These are phyloP conservation scores for Drosophila ficusphila DNA, from an alignment of 1,140 invertebrate genomes.

Conservation along the genomic window DNA sequence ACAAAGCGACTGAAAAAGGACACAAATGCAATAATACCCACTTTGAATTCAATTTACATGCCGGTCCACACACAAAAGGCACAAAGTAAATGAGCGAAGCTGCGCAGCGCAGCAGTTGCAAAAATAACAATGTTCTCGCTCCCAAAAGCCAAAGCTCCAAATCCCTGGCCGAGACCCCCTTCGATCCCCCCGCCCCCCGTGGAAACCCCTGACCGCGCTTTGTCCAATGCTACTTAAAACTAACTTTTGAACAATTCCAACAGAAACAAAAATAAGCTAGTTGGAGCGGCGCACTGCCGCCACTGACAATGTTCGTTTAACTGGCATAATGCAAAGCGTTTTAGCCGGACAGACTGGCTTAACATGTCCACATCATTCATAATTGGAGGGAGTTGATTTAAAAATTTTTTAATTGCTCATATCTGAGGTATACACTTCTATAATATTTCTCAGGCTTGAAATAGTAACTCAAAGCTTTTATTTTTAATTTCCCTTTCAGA, in stretches of 20 bases:
- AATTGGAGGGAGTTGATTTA: fast-evolving
- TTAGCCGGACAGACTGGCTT: background rate
- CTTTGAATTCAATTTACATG: conserved; percentile 77
- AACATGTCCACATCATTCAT: conserved; percentile 34
- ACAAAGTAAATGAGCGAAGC: conserved; percentile 69
- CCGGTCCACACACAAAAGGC: conserved; percentile 58
- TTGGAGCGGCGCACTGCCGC: conserved; percentile 24
- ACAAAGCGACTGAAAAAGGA: conserved; percentile 45
- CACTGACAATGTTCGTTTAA: conserved; percentile 53
- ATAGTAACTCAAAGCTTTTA: too few species aligned
- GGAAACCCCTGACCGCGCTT: conserved; percentile 16
- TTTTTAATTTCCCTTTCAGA: too few species aligned
- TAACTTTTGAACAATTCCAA: conserved; percentile 69
- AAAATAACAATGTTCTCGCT: conserved; percentile 62
- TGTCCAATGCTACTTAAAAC: conserved; percentile 65
- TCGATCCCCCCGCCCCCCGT: background rate
- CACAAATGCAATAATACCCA: conserved; percentile 64
- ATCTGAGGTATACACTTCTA: too few species aligned
- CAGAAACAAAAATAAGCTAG: conserved; percentile 62
- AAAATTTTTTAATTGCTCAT: too few species aligned
- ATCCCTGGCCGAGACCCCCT: background rate
- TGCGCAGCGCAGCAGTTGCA: conserved; percentile 55
- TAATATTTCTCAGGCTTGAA: too few species aligned
- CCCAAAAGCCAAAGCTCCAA: conserved; percentile 46
- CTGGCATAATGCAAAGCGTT: conserved; percentile 30